Evolutionary conservation across 2,888 invertebrate genomes (phyloP), one percentile per base, ranked within the genome.

Genomic region (Teleiodes luculella): DNA sequence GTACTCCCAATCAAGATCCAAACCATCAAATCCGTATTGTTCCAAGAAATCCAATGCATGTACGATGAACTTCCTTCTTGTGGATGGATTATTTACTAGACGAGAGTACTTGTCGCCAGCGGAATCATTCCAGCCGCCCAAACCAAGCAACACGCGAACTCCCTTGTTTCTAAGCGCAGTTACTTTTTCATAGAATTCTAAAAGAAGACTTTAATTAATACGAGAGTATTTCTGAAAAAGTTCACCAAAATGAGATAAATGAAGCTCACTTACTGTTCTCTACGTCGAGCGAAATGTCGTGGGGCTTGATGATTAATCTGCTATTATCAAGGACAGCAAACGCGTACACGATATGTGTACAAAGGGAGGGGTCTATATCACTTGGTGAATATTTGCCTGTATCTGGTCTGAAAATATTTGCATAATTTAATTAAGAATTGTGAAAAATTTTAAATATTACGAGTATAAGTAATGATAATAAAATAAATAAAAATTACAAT

Each of bases 81-180:
- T 92, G 0, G 91, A 83, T 0, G 93, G 91, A 70, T 92, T 94
- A 75, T 95, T 94, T 0, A 96, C 96, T 31, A 97, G 85, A 41
- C 94, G 92, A 0, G 96, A 95, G 80, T 97, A 97, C 73, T 97
- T 97, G 76, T 96, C 95, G 3, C 96, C 96, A 0, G 95, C 95
- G 0, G 97, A 97, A 81, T 98, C 97, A 72, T 97, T 97, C 98
- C 98, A 98, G 0, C 98, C 98, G 5, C 98, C 98, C 56, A 98
- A 92, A 0, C 97, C 97, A 1, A 98, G 90, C 0, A 96, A 88
- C 0, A 96, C 95, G 78, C 96, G 96, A 11, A 96, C 91, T 0
- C 95, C 94, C 62, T 92, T 93, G 1, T 90, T 84, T 65, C 94
- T 95, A 28, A 94, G 90, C 0, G 92, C 92, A 0, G 94, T 93